These are phyloP conservation scores for Ascidia mentula DNA, from an alignment of 23 tunicate genomes.

Conservation along the genomic window DNA sequence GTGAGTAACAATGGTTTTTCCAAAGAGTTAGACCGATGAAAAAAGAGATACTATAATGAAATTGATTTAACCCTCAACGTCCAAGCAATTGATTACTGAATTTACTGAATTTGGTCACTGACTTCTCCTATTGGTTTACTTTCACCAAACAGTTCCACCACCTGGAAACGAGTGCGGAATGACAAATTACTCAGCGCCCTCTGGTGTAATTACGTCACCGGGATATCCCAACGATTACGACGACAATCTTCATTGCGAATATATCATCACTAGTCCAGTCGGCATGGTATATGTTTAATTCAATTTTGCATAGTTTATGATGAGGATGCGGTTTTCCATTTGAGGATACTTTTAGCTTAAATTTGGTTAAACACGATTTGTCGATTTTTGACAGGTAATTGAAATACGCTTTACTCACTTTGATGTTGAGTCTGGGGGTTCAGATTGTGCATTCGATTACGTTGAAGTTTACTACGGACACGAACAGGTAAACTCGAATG, in stretches of 20 bases:
- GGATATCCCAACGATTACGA: neutral
- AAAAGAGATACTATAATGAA: too few relatives aligned
- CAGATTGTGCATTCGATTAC: neutral
- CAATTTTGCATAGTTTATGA: too few relatives aligned
- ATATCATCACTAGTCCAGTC: neutral
- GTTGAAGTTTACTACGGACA: neutral
- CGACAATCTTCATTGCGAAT: neutral
- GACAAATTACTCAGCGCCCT: neutral
- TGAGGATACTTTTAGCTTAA: too few relatives aligned
- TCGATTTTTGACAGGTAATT: neutral
- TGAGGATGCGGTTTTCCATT: neutral
- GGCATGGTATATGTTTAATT: neutral
- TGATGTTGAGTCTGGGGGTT: neutral
- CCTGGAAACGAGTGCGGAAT: neutral
- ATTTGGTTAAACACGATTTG: neutral
- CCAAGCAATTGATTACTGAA: too few relatives aligned
- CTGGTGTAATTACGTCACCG: neutral
- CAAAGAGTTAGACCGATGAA: too few relatives aligned
- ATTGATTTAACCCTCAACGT: too few relatives aligned
- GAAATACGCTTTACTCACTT: neutral
- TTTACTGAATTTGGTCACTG: too few relatives aligned
- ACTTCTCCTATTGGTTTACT: too few relatives aligned
- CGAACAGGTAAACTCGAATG: neutral
- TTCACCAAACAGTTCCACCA: too few relatives aligned
- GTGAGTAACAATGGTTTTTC: too few relatives aligned